Evolutionary conservation across 2,888 invertebrate genomes (phyloP), one percentile per base, ranked within the genome.

Genomic region (Ischnus inquisitorius): DNA sequence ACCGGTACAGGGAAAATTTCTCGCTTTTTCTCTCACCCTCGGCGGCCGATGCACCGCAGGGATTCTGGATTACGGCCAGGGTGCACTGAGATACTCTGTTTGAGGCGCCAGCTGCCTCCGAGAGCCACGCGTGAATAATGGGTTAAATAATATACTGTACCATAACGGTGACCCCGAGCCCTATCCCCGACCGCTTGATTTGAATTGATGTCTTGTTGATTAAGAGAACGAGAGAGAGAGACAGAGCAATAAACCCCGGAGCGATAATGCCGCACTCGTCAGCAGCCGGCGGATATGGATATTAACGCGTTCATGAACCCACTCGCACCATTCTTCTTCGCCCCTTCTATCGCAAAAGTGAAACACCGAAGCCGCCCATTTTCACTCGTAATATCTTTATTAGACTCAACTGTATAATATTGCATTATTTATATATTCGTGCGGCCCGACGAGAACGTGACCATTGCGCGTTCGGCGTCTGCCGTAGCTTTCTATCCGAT

Each of bases 201-300:
- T 79, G 76, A 85, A 86, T 85, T 86, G 82, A 86, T 85, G 85
- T 79, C 72, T 83, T 46, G 78, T 82, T 86, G 82, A 86, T 86
- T 85, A 83, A 83, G 79, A 81, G 79, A 85, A 84, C 67, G 77
- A 80, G 83, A 68, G 80, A 68, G 69, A 60, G 22, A 16, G 43
- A 39, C n/a, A 22, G 46, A 39, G 22, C 22, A 8, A 10, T 34
- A 68, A 19, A 16, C 22, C 16, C 8, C n/a, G n/a, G 8, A 4
- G 8, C 16, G 12, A 65, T 39, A 65, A 34, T 51, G 54, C 34
- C n/a, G 28, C 2, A 71, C 62, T 72, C 80, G 76, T 84, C 77
- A 76, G 10, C 68, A 65, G 67, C 28, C 68, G 64, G 74, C 68
- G 78, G 85, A 85, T 85, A 82, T 84, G 85, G 84, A 85, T 85